Evolutionary conservation across 2,113 vertebrate genomes (phyloP).

Genomic region (Alligator sinensis): DNA sequence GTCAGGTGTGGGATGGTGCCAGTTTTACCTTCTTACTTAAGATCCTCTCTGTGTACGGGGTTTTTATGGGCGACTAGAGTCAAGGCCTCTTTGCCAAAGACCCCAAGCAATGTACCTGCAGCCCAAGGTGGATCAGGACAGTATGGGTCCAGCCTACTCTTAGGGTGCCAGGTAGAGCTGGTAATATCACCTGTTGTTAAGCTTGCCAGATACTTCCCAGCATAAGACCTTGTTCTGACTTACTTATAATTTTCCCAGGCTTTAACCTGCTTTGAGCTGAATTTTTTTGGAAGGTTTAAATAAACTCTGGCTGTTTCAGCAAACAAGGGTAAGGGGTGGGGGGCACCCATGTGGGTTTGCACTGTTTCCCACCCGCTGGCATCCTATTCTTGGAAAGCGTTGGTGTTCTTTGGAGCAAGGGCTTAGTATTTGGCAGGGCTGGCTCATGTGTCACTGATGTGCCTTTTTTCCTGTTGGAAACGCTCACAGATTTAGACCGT

Average conservation of each 20-base stretch:
- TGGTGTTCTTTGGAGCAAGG: neutral
- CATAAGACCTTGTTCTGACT: neutral
- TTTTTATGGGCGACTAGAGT: neutral
- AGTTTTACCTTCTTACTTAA: neutral
- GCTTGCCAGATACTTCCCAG: neutral
- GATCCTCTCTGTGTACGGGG: accelerated
- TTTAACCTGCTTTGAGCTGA: neutral
- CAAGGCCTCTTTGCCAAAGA: neutral
- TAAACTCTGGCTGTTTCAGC: neutral
- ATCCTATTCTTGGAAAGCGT: neutral
- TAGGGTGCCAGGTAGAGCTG: neutral
- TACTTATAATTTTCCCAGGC: neutral
- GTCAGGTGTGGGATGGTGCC: neutral
- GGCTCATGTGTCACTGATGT: neutral
- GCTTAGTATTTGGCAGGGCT: neutral
- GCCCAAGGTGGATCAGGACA: neutral
- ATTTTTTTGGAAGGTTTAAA: neutral
- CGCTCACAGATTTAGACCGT: neutral
- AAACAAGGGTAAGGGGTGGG: neutral
- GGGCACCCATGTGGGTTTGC: neutral
- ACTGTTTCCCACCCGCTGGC: neutral
- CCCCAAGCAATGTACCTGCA: neutral
- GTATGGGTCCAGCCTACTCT: neutral
- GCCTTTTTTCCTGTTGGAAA: neutral
- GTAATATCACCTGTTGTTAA: neutral